phyloP scores from a whole-genome alignment of 2,797 vertebrate species.

The Girardinus metallicus region DNA sequence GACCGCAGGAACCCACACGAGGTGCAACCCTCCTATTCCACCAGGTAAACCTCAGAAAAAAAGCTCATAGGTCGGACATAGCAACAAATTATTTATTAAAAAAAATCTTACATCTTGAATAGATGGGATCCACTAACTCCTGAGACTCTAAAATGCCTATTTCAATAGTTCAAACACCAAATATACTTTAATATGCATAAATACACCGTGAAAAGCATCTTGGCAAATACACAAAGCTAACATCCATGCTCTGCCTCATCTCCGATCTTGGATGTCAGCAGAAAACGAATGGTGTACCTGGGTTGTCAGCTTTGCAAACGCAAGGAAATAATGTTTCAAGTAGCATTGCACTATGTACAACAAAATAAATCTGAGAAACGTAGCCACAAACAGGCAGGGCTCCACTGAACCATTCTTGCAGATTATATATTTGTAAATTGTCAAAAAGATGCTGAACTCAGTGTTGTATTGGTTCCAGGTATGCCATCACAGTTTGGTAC shows the following conservation, averaged over 20 bases:
- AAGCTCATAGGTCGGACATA: neutral
- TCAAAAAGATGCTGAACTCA: neutral
- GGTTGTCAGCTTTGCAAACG: neutral
- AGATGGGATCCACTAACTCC: too few species aligned
- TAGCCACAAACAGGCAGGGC: neutral
- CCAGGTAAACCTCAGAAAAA: constrained; percentile 76
- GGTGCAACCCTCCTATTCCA: constrained; percentile 92
- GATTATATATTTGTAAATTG: neutral
- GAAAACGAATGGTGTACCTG: neutral
- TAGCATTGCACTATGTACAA: neutral
- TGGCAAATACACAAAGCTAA: neutral
- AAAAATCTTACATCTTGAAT: too few species aligned
- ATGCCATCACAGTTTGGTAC: constrained; percentile 97
- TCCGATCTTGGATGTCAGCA: neutral
- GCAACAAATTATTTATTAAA: too few species aligned
- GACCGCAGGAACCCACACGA: constrained; percentile 96
- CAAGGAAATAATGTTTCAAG: neutral
- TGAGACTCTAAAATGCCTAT: neutral
- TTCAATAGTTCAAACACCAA: neutral
- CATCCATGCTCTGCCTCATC: neutral
- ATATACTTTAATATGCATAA: neutral
- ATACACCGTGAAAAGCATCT: neutral
- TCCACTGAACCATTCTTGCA: neutral
- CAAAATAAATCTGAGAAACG: neutral
- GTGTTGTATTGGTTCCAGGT: constrained; percentile 73